Evolutionary conservation across 2,888 invertebrate genomes (phyloP).

Genomic region (Tenodera sinensis): DNA sequence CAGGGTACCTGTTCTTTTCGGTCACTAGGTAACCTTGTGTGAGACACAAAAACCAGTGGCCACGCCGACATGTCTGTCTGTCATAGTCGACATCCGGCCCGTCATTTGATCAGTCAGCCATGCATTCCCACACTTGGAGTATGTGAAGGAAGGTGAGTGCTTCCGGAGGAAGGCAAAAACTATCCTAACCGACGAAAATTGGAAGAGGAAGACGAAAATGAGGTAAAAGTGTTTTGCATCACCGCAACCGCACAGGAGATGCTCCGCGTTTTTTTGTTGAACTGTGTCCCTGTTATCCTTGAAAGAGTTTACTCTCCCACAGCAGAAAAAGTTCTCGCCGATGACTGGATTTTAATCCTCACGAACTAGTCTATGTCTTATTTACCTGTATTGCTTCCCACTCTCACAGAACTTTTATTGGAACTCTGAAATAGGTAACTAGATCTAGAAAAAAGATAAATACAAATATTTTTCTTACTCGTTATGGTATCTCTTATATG

Average conservation of each 20-base stretch:
- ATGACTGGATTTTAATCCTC: too few species aligned
- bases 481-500: too few species aligned
- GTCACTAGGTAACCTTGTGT: background rate
- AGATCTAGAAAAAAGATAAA: too few species aligned
- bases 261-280: background rate
- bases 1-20: background rate
- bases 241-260: background rate
- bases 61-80: background rate
- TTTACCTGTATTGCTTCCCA: too few species aligned
- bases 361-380: too few species aligned
- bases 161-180: background rate
- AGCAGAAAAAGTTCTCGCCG: too few species aligned
- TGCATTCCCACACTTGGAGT: background rate
- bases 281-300: background rate
- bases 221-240: background rate
- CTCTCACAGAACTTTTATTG: too few species aligned
- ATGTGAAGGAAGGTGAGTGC: background rate
- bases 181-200: background rate
- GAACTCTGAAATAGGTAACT: too few species aligned
- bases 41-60: background rate
- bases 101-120: background rate
- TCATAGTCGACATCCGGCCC: background rate
- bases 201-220: background rate
- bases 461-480: too few species aligned
- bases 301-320: background rate